Percentiles rank a stretch among this genome's conserved stretches.
These are phyloP conservation scores for Globodera ellingtonae DNA, from an alignment of 1,140 invertebrate species.

Conservation along the genomic window DNA sequence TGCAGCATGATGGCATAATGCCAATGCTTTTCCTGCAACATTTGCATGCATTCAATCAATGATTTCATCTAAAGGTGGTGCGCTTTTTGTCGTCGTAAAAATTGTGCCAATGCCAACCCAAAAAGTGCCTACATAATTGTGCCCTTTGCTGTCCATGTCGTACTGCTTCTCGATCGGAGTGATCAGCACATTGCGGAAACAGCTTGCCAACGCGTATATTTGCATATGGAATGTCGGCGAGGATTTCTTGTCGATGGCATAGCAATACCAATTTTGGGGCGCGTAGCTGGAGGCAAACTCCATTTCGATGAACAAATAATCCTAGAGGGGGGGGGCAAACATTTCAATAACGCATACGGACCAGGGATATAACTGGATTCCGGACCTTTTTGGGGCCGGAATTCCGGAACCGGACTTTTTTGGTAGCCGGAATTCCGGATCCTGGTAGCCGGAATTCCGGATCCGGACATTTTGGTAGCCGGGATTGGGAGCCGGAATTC, in stretches of 20 bases:
- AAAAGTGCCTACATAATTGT: neutral
- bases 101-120: neutral
- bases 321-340: neutral
- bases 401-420: no score
- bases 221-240: neutral
- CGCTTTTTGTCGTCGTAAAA: neutral
- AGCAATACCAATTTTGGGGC: constrained; percentile 42
- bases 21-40: neutral
- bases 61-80: neutral
- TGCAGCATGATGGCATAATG: constrained; percentile 16
- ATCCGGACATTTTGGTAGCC: no score
- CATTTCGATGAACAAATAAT: no score
- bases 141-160: no score
- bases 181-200: no score
- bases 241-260: no score
- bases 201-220: no score
- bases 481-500: no score
- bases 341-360: no score
- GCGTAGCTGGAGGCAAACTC: constrained; percentile 42
- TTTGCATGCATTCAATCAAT: constrained; percentile 41
- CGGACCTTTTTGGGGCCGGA: neutral
- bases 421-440: no score
- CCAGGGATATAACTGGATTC: no score
- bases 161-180: neutral
- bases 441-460: no score